Percentiles rank a stretch among this genome's conserved stretches.
phyloP scores from a whole-genome alignment of 2,888 invertebrate genomes.

The Mesopsocus fuscifrons region DNA sequence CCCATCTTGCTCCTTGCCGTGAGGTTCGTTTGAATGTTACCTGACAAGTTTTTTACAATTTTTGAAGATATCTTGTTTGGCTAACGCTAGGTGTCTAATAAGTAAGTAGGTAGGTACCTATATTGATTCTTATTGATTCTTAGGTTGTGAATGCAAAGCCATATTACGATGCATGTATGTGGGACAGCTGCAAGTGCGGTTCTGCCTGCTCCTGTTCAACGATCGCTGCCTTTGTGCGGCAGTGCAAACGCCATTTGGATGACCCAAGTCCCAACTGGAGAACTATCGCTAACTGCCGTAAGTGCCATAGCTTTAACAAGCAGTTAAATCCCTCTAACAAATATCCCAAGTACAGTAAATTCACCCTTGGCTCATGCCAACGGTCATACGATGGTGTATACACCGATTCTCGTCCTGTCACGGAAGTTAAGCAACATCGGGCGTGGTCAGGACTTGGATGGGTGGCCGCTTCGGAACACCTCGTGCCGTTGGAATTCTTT shows the following conservation, averaged over 20 bases:
- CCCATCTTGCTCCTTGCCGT: slow-evolving; percentile 44
- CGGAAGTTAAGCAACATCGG: too few relatives aligned
- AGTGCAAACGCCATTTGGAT: slow-evolving; percentile 48
- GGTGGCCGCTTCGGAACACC: too few relatives aligned
- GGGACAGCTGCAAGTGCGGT: slow-evolving; percentile 59
- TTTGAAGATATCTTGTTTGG: too few relatives aligned
- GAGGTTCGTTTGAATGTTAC: slow-evolving; percentile 26
- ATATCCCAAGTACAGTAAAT: too few relatives aligned
- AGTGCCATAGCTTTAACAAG: slow-evolving; percentile 26
- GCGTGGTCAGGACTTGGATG: too few relatives aligned
- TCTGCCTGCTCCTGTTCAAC: slow-evolving; percentile 51
- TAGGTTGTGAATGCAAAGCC: slow-evolving; percentile 43
- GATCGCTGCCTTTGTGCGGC: slow-evolving; percentile 54
- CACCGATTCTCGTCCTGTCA: too few relatives aligned
- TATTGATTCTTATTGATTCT: slow-evolving; percentile 13
- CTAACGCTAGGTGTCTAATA: too few relatives aligned
- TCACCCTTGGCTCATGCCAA: too few relatives aligned
- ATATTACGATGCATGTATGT: slow-evolving; percentile 51
- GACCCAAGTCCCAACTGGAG: slow-evolving; percentile 52
- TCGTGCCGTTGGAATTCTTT: slow-evolving; percentile 6
- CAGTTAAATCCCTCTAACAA: slow-evolving; percentile 1
- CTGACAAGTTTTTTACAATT: slow-evolving; percentile 13
- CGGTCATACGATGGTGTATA: too few relatives aligned
- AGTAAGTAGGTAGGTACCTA: too few relatives aligned
- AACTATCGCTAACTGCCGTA: slow-evolving; percentile 62